Conservation (phyloP, 1,140 invertebrate genomes). For the Lamellibrachia luymesi region DNA sequence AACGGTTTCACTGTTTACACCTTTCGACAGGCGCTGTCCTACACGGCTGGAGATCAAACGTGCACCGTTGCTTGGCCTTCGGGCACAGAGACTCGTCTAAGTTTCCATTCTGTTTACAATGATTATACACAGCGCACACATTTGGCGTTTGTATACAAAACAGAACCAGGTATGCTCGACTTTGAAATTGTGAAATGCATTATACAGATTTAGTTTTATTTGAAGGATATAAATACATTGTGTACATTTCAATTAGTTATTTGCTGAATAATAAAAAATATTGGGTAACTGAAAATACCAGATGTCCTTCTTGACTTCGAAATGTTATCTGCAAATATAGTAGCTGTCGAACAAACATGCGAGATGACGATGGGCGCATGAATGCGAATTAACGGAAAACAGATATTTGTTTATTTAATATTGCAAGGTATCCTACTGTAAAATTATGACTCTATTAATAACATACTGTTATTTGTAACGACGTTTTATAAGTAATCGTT, state of each 20-base stretch:
- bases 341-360: background rate
- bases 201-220: no score
- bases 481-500: background rate
- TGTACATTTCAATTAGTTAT: no score
- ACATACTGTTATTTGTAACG: no score
- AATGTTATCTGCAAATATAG: background rate
- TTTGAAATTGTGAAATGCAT: no score
- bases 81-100: background rate
- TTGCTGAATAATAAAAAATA: no score
- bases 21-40: background rate
- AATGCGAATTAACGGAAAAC: no score
- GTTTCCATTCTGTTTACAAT: background rate
- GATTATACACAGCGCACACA: background rate
- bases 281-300: background rate
- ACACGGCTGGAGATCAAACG: background rate
- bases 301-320: background rate
- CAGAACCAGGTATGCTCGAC: background rate
- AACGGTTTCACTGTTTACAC: background rate
- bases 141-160: background rate
- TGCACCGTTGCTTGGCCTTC: no score
- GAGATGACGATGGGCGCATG: no score
- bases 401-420: no score
- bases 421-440: no score
- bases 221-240: no score
- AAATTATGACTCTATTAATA: no score